Conservation (phyloP, 64 coral and sea anemone species). For the Platygyra sinensis region DNA sequence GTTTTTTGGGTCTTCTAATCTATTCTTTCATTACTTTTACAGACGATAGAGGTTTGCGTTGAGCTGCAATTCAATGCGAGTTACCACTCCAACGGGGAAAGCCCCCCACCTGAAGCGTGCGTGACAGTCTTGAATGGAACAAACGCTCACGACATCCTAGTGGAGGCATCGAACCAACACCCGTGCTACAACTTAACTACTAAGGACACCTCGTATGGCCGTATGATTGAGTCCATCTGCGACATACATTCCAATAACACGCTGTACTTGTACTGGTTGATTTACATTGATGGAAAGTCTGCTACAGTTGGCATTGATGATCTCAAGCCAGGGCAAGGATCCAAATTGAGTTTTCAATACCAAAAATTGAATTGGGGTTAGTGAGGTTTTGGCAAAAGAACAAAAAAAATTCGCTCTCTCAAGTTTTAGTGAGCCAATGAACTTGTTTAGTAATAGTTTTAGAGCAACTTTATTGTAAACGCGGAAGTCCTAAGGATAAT, state of each 20-base stretch:
- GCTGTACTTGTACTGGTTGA: conserved; percentile 71
- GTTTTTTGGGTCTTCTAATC: too few relatives aligned
- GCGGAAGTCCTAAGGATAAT: too few relatives aligned
- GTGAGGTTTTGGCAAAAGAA: not conserved
- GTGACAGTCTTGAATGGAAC: conserved; percentile 33
- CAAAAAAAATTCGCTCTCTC: too few relatives aligned
- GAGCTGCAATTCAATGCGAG: conserved; percentile 11
- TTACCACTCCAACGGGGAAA: not conserved
- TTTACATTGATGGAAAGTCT: conserved; percentile 30
- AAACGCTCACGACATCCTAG: conserved; percentile 59
- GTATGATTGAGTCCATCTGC: conserved; percentile 56
- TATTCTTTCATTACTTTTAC: not conserved
- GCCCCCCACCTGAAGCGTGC: not conserved
- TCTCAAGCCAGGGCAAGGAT: conserved; percentile 52
- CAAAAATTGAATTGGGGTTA: conserved; percentile 38
- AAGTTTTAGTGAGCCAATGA: too few relatives aligned
- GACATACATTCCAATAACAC: conserved; percentile 1
- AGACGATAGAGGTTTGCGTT: conserved; percentile 53
- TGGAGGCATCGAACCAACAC: conserved; percentile 40
- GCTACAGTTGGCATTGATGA: conserved; percentile 72
- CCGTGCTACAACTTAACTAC: conserved; percentile 15
- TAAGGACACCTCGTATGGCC: conserved; percentile 45
- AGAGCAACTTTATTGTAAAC: too few relatives aligned
- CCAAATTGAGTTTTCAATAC: conserved; percentile 76
- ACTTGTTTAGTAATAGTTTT: too few relatives aligned